These are phyloP conservation scores for Pogoniulus pusillus DNA, from an alignment of 2,797 vertebrate genomes.

Conservation along the genomic window DNA sequence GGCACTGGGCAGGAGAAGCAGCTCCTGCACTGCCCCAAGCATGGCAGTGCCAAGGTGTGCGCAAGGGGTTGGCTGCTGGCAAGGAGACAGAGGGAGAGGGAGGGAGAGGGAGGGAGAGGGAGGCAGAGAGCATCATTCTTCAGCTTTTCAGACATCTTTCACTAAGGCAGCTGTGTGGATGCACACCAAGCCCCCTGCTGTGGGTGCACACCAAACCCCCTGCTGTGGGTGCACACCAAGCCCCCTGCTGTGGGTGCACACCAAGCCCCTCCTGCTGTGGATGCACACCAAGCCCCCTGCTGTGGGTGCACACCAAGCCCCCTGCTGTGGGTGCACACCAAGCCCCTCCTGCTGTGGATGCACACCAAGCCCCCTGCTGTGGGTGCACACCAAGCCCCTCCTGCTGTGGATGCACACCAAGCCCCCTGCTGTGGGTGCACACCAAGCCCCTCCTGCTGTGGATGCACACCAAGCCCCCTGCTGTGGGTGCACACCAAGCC, in stretches of 20 bases:
- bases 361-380: background rate
- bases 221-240: background rate
- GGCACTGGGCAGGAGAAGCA: background rate
- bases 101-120: background rate
- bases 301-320: background rate
- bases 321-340: background rate
- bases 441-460: background rate
- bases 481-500: background rate
- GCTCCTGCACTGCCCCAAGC: background rate
- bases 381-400: background rate
- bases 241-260: background rate
- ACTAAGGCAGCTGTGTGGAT: background rate
- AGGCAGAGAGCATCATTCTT: background rate
- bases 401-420: background rate
- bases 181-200: background rate
- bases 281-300: background rate
- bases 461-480: background rate
- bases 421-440: background rate
- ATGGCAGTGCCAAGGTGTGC: accelerated
- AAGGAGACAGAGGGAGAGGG: background rate
- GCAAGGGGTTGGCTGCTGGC: background rate
- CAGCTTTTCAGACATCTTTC: background rate
- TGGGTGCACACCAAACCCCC: background rate
- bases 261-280: background rate
- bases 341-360: background rate